Conservation (phyloP, 2,888 invertebrate genomes). For the Hedya salicella region DNA sequence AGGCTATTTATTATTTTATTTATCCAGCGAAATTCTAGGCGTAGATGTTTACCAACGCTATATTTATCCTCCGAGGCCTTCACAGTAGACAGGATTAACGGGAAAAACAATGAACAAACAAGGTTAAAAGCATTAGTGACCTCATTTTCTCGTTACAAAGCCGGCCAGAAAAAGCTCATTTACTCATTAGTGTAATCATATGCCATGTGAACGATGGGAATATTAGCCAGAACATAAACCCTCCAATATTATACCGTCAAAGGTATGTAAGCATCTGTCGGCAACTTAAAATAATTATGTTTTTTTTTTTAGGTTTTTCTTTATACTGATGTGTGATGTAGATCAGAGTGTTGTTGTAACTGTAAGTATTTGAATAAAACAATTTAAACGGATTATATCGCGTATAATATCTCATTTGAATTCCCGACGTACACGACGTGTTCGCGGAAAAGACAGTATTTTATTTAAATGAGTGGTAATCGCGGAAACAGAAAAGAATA, state of each 20-base stretch:
- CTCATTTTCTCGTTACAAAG: constrained; percentile 37
- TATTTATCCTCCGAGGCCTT: constrained; percentile 11
- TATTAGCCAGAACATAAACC: not conserved
- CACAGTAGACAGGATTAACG: constrained; percentile 20
- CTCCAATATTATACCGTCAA: not conserved
- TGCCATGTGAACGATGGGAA: constrained; percentile 3
- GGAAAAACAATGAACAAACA: constrained; percentile 37
- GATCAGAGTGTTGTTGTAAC: no score
- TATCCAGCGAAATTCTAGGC: not conserved
- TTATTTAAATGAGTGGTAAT: no score
- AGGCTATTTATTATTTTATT: no score
- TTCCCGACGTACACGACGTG: no score
- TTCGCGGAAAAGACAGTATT: no score
- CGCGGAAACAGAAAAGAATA: no score
- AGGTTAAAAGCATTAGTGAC: constrained; percentile 36
- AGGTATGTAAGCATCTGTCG: not conserved
- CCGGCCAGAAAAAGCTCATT: constrained; percentile 24
- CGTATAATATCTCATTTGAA: no score
- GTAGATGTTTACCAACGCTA: constrained; percentile 4
- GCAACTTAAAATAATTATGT: no score
- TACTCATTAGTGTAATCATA: constrained; percentile 38
- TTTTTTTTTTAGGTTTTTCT: no score
- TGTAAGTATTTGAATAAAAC: no score
- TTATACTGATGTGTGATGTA: no score
- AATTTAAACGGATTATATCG: no score